Evolutionary conservation across 2,888 invertebrate genomes (phyloP), one percentile per base, ranked within the genome.

Genomic region (Celastrina argiolus): DNA sequence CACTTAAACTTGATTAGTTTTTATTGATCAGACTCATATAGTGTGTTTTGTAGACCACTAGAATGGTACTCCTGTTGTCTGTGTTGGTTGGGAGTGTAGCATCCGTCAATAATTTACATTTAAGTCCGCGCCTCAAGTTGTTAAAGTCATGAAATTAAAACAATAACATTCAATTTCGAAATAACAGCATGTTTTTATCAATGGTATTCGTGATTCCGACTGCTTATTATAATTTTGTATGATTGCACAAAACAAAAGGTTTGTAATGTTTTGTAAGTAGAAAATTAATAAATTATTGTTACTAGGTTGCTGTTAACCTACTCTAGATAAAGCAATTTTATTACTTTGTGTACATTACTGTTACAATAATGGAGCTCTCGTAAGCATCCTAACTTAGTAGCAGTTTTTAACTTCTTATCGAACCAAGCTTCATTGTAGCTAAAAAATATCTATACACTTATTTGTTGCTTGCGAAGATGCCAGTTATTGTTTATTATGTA

Each of bases 271-370:
- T 36, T 59, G 16, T 16, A 59, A 36, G 5, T 31, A 59, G 59
- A 36, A 22, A 34, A 58, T 28, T 7, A 58, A 16, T 58, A 58
- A 56, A 61, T 61, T 2, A 61, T 61, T 61, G 61, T 61, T 61
- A 26, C 22, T 39, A 39, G 61, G 34, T 61, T 39, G 36, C 61
- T 61, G 61, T 61, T 61, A 39, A 61, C 61, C 36, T 26, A 18
- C 39, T 26, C n/a, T 61, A 61, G 61, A 36, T 61, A 61, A 22
- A 22, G 6, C 18, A 61, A 61, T 26, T 26, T 28, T 22, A 56
- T 61, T 36, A 61, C 22, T 61, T 36, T 61, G 61, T 22, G 36
- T 34, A 16, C 4, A 16, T 34, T 31, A 34, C 8, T 34, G 36
- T 39, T 61, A 14, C 12, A 16, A 14, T 4, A 28, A 22, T 39